Base-by-base conservation (phyloP, 1,140 invertebrate species). In the Elysia chlorotica region DNA sequence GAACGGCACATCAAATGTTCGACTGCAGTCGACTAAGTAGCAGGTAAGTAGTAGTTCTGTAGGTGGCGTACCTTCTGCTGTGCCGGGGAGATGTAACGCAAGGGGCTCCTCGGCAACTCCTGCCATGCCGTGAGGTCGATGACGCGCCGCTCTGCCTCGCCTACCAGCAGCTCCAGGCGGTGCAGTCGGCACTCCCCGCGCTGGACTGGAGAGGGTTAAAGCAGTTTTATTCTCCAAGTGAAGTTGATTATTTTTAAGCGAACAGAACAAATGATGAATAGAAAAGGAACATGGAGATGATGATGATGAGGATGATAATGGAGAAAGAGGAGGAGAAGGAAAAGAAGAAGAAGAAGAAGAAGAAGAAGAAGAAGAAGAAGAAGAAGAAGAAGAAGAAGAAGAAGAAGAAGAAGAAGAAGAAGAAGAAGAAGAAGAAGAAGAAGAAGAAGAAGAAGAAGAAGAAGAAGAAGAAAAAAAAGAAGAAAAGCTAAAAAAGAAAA, bases 81-180 rank as follows among this genome's bases (percentile, higher is more conserved):
- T 19, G 78, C 76, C 36, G 77, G 78, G 19, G 83, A 84, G 36
- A 83, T 76, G 74, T 79, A 81, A 74, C 79, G 77, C 0, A 79
- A 79, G 0, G 80, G 74, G 6, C 80, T 80, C 78, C 79, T 87
- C 33, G 86, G 79, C 35, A 83, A 83, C 59, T 76, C 80, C 53
- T n/a, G n/a, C n/a, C n/a, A n/a, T n/a, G 84, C 85, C 54, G 78
- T 87, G 54, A 85, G 77, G 78, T 85, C 85, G 56, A 88, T 84
- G 17, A 87, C 84, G 36, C 83, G 85, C 66, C 85, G 87, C 82
- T 95, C 94, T 0, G 94, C 93, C 81, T 96, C 94, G n/a, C 91
- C 90, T 1, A 93, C 89, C 76, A 96, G 86, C 54, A 91, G 90
- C 66, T 92, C 91, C 69, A 96, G 87, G 33, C 81, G 80, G n/a